A percentile compares a stretch with the other conserved stretches of the same genome.
Evolutionary conservation across 2,113 vertebrate genomes (phyloP).

Genomic region (Sander lucioperca): DNA sequence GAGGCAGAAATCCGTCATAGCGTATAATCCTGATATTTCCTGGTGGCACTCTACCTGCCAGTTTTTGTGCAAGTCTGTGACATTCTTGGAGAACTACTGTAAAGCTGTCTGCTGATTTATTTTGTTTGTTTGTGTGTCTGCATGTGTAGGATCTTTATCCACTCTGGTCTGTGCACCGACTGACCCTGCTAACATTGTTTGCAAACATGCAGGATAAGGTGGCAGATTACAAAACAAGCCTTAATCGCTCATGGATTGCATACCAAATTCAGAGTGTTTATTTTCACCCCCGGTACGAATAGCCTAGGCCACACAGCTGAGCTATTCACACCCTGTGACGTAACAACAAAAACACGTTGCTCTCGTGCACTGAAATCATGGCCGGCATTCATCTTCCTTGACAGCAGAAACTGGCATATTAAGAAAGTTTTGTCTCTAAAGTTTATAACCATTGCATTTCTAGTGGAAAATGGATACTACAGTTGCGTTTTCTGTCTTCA

Average conservation of each 20-base stretch:
- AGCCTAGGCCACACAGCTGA: too few species aligned
- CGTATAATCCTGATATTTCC: constrained; percentile 45
- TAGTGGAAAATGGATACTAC: too few species aligned
- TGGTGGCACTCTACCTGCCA: constrained; percentile 29
- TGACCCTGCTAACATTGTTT: constrained; percentile 50
- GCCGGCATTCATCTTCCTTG: too few species aligned
- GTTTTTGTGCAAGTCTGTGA: constrained; percentile 37
- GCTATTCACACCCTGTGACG: too few species aligned
- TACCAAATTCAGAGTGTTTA: too few species aligned
- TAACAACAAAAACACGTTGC: too few species aligned
- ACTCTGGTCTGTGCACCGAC: constrained; percentile 32
- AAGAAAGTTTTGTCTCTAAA: too few species aligned
- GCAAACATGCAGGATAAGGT: constrained; percentile 54
- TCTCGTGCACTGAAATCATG: too few species aligned
- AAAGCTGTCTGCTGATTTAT: constrained; percentile 16
- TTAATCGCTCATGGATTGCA: constrained; percentile 13
- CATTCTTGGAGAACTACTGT: constrained; percentile 17
- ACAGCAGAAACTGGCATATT: too few species aligned
- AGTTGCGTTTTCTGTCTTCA: too few species aligned
- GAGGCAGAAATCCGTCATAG: constrained; percentile 44
- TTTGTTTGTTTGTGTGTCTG: constrained; percentile 40
- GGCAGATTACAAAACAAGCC: constrained; percentile 24
- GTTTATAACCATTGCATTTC: too few species aligned
- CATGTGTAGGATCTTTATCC: constrained; percentile 18
- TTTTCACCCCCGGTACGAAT: too few species aligned